Evolutionary conservation across 2,797 vertebrate species (phyloP).

Genomic region (Hoplostethus mediterraneus): DNA sequence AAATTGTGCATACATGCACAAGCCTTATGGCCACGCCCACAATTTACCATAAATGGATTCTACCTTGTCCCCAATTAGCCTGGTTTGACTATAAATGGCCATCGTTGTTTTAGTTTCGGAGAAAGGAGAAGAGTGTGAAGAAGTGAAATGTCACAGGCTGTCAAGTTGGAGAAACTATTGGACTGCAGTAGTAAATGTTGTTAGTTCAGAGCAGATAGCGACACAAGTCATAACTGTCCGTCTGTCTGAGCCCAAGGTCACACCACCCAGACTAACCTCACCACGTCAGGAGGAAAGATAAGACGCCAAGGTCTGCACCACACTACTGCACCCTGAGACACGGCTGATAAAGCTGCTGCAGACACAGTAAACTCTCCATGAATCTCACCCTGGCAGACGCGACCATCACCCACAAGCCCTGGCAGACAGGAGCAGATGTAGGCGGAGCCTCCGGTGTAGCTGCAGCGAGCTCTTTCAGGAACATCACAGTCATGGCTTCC

Average conservation of each 20-base stretch:
- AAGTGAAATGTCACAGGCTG: too few species aligned
- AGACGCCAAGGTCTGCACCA: too few species aligned
- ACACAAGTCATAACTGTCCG: neutral
- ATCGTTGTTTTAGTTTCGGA: too few species aligned
- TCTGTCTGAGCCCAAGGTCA: neutral
- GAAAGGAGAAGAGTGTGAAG: too few species aligned
- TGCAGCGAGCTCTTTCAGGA: constrained; percentile 86
- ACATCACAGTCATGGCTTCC: constrained; percentile 90
- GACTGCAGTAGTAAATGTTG: neutral
- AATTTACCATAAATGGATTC: too few species aligned
- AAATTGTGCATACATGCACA: too few species aligned
- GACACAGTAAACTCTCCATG: neutral
- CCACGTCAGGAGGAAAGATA: neutral
- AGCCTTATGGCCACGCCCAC: too few species aligned
- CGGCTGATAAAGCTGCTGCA: neutral
- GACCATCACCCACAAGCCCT: constrained; percentile 90
- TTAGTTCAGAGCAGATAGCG: neutral
- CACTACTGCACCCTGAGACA: too few species aligned
- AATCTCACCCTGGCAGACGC: constrained; percentile 85
- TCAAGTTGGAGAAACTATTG: too few species aligned
- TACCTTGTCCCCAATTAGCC: too few species aligned
- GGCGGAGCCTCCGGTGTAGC: constrained; percentile 85
- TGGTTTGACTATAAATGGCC: too few species aligned
- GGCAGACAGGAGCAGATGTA: constrained; percentile 88
- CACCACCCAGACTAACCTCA: neutral